A percentile compares a stretch with the other conserved stretches of the same genome.
These are phyloP conservation scores for Ganaspis brasiliensis DNA, from an alignment of 2,888 invertebrate species.

Conservation along the genomic window DNA sequence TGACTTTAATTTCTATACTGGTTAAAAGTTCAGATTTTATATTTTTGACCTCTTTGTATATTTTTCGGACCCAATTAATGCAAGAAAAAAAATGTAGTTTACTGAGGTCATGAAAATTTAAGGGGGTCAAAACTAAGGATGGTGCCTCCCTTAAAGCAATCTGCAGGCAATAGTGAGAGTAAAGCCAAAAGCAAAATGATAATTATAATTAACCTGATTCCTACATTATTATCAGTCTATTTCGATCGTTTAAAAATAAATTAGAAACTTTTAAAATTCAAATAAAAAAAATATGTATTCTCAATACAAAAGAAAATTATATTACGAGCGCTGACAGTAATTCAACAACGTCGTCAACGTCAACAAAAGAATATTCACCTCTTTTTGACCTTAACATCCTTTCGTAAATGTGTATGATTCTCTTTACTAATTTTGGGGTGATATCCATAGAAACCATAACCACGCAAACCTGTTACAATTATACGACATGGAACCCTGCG, in stretches of 20 bases:
- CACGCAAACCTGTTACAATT: background rate
- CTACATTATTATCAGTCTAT: too few relatives aligned
- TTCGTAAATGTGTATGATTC: constrained; percentile 24
- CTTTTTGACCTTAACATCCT: constrained; percentile 16
- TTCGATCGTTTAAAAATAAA: background rate
- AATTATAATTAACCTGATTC: too few relatives aligned
- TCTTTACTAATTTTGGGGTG: constrained; percentile 7
- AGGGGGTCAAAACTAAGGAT: too few relatives aligned
- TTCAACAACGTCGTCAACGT: background rate
- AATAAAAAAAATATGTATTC: constrained; percentile 4
- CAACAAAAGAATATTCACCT: background rate
- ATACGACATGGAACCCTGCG: background rate
- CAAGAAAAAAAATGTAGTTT: too few relatives aligned
- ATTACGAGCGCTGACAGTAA: constrained; percentile 19
- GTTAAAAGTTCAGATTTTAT: too few relatives aligned
- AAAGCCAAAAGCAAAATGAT: too few relatives aligned
- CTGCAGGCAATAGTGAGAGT: too few relatives aligned
- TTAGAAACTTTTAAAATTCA: background rate
- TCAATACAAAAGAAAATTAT: background rate
- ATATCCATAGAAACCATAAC: background rate
- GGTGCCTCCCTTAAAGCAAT: too few relatives aligned
- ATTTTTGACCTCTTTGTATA: too few relatives aligned
- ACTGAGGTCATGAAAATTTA: too few relatives aligned
- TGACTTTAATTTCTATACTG: too few relatives aligned
- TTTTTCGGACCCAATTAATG: too few relatives aligned